Evolutionary conservation across 2,113 vertebrate species (phyloP).

Genomic region (Hypanus sabinus): DNA sequence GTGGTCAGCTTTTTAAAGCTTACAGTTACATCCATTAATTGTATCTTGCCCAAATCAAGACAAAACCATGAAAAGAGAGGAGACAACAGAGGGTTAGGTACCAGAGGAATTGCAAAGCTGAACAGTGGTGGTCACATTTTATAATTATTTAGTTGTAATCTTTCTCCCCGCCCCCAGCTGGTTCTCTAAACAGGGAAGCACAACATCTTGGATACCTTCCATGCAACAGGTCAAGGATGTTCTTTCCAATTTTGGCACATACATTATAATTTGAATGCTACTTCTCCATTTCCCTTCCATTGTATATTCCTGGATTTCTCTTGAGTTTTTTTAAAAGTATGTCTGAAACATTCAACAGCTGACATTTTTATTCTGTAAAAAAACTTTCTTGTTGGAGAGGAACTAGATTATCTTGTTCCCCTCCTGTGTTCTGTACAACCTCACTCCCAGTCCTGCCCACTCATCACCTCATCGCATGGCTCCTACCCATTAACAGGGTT

Average conservation of each 20-base stretch:
- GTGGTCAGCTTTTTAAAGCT: background rate
- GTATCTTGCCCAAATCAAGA: no score
- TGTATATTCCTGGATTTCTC: background rate
- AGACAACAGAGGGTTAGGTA: background rate
- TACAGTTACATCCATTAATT: background rate
- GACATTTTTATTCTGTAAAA: background rate
- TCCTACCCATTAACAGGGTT: background rate
- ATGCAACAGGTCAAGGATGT: background rate
- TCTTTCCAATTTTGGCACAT: background rate
- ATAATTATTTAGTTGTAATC: background rate
- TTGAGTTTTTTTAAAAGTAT: background rate
- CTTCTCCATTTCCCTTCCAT: background rate
- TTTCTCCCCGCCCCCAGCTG: background rate
- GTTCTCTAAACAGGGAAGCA: background rate
- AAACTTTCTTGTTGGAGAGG: background rate
- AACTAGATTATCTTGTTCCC: background rate
- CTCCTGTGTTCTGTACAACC: background rate
- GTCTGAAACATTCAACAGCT: background rate
- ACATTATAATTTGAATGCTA: background rate
- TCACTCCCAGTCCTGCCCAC: background rate
- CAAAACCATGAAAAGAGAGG: no score
- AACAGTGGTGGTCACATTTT: background rate
- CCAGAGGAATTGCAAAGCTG: background rate
- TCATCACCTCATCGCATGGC: background rate
- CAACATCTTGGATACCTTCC: background rate